phyloP scores from a whole-genome alignment of 2,888 invertebrate species.

The Lasius fuliginosus region DNA sequence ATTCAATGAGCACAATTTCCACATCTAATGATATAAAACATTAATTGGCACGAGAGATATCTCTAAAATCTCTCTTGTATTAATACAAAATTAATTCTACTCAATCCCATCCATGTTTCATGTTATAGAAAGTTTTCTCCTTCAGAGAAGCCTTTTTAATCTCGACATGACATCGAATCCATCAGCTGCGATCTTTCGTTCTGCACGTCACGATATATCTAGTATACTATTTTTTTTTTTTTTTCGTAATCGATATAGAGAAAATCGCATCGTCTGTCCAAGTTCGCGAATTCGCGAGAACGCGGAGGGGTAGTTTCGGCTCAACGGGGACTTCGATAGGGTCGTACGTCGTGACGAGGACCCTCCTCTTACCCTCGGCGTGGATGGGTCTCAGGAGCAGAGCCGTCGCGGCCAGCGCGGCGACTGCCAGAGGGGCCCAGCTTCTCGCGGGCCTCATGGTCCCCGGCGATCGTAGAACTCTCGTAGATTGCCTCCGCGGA shows the following conservation, averaged over 20 bases:
- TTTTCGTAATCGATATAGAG: not conserved
- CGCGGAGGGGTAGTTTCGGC: not conserved
- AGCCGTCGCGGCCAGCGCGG: conserved; percentile 78
- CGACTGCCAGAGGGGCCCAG: conserved; percentile 81
- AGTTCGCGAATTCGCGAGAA: not conserved
- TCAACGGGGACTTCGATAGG: not conserved
- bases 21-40: conserved; percentile 3
- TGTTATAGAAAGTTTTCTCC: conserved; percentile 1
- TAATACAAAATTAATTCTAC: not conserved
- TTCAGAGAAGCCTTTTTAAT: not conserved
- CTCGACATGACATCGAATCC: not conserved
- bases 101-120: not conserved
- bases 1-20: not conserved
- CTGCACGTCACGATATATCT: not conserved
- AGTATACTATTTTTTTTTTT: not conserved
- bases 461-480: conserved; percentile 52
- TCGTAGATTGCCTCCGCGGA: conserved; percentile 32
- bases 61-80: not conserved
- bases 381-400: conserved; percentile 79
- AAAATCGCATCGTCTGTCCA: not conserved
- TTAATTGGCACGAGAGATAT: not conserved
- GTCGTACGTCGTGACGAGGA: not conserved
- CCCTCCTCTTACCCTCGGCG: conserved; percentile 82
- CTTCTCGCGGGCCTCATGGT: conserved; percentile 80
- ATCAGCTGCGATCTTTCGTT: not conserved